A percentile compares a stretch with the other conserved stretches of the same genome.
Evolutionary conservation across 53 echinoderm and acorn worm genomes (phyloP).

Genomic region (Antedon mediterranea): DNA sequence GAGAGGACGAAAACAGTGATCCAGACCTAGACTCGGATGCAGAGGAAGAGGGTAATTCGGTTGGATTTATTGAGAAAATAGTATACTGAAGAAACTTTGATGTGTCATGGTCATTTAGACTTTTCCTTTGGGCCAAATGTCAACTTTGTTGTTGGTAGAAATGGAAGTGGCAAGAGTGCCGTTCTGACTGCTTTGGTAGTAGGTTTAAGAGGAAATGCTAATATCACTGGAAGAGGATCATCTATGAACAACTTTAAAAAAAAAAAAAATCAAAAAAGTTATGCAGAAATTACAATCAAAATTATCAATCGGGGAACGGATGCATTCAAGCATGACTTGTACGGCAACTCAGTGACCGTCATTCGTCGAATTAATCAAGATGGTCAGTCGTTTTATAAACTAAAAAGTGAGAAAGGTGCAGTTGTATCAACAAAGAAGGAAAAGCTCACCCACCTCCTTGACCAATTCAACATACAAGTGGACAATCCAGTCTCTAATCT

Average conservation of each 20-base stretch:
- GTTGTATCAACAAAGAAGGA: constrained; percentile 42
- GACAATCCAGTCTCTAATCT: constrained; percentile 88
- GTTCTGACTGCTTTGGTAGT: constrained; percentile 85
- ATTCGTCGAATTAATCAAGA: constrained; percentile 47
- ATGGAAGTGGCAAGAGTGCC: constrained; percentile 99
- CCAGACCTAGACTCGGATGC: too few species aligned
- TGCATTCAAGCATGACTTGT: constrained; percentile 43
- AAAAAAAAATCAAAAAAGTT: constrained; percentile 58
- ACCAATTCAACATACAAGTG: constrained; percentile 95
- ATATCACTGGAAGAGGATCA: constrained; percentile 47
- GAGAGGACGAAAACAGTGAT: too few species aligned
- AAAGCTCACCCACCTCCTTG: constrained; percentile 65
- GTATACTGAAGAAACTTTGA: constrained; percentile 85
- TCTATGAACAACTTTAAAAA: constrained; percentile 55
- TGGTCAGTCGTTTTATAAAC: constrained; percentile 54
- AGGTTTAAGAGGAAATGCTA: constrained; percentile 80
- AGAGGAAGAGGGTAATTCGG: constrained; percentile 65
- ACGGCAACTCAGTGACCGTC: constrained; percentile 55
- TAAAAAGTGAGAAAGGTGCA: constrained; percentile 34
- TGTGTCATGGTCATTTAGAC: constrained; percentile 77
- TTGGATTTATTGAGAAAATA: constrained; percentile 83
- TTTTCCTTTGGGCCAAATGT: constrained; percentile 89
- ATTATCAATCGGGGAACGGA: constrained; percentile 67
- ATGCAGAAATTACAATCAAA: constrained; percentile 57
- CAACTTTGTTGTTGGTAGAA: constrained; percentile 92